Evolutionary conservation across 2,113 vertebrate genomes (phyloP).

Genomic region (Arizona elegans): DNA sequence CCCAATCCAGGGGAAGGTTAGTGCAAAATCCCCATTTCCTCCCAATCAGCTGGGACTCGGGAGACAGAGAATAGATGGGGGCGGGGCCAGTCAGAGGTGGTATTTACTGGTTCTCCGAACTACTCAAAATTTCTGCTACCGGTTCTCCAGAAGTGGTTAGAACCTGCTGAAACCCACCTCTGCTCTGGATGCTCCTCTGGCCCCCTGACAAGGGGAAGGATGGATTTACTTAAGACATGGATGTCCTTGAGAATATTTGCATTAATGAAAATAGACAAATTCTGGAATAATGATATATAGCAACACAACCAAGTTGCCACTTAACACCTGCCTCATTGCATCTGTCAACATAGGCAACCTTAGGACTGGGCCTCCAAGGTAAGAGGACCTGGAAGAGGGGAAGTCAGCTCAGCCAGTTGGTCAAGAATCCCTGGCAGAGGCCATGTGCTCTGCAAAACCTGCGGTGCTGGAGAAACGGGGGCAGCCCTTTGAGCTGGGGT

Average conservation of each 20-base stretch:
- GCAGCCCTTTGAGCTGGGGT: not conserved
- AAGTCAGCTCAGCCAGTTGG: not conserved
- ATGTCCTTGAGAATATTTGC: not conserved
- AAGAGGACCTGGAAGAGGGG: not conserved
- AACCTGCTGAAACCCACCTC: too few relatives aligned
- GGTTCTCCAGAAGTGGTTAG: too few relatives aligned
- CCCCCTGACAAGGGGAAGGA: not conserved
- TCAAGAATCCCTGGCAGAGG: not conserved
- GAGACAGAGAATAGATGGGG: too few relatives aligned
- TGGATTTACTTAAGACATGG: too few relatives aligned
- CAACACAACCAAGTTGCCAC: not conserved
- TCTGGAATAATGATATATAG: not conserved
- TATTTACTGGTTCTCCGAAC: too few relatives aligned
- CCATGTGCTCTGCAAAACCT: not conserved
- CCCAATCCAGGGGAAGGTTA: too few relatives aligned
- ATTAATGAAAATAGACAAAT: not conserved
- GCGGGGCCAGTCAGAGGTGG: too few relatives aligned
- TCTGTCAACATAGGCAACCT: not conserved
- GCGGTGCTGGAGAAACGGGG: not conserved
- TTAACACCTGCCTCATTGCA: not conserved
- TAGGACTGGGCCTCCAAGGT: not conserved
- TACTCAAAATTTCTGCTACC: too few relatives aligned
- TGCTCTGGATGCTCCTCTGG: not conserved
- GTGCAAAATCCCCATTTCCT: too few relatives aligned
- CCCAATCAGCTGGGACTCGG: too few relatives aligned